These are phyloP conservation scores for Phasianus colchicus DNA, from an alignment of 2,113 vertebrate species.

Conservation along the genomic window DNA sequence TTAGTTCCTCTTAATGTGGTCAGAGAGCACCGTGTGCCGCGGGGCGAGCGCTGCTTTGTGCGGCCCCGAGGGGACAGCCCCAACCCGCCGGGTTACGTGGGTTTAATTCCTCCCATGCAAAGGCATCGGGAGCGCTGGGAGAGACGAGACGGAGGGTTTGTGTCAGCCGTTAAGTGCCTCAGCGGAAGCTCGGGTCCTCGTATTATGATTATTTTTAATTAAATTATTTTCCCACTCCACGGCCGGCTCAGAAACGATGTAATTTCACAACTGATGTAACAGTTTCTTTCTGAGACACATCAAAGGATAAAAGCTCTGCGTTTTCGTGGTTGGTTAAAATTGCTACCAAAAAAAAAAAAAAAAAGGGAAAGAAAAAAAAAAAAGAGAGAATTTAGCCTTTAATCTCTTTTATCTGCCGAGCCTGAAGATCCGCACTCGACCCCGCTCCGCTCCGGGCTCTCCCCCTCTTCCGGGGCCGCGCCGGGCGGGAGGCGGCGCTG, in stretches of 20 bases:
- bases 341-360: not conserved
- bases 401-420: conserved; percentile 79
- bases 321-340: conserved; percentile 79
- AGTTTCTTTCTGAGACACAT: conserved; percentile 77
- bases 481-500: conserved; percentile 66
- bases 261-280: conserved; percentile 72
- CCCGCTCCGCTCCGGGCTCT: conserved; percentile 61
- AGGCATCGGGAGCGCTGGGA: conserved; percentile 36
- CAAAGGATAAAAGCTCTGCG: conserved; percentile 78
- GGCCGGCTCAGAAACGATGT: conserved; percentile 69
- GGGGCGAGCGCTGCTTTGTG: not conserved
- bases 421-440: conserved; percentile 79
- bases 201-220: conserved; percentile 79
- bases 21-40: conserved; percentile 64
- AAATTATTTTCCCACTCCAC: conserved; percentile 75
- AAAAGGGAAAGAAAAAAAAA: not conserved
- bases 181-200: conserved; percentile 47
- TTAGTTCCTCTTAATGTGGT: conserved; percentile 73
- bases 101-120: conserved; percentile 8
- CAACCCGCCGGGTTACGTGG: not conserved
- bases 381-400: conserved; percentile 74
- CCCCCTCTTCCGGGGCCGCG: conserved; percentile 60
- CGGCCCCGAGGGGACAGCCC: not conserved
- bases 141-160: conserved; percentile 40
- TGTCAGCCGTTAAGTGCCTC: conserved; percentile 73